These are phyloP conservation scores for Apeira syringaria DNA, from an alignment of 2,888 invertebrate genomes.

Conservation along the genomic window DNA sequence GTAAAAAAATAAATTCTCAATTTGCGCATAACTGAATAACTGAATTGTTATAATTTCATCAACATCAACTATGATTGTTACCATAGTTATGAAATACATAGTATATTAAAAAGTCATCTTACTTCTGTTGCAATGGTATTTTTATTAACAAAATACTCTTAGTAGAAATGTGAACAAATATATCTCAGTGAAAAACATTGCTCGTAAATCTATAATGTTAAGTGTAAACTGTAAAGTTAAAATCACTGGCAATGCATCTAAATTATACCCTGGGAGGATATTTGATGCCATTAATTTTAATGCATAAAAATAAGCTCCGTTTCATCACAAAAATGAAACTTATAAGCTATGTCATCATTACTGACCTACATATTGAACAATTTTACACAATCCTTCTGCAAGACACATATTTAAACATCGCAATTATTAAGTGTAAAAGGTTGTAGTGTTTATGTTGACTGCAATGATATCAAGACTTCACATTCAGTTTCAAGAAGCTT, in stretches of 20 bases:
- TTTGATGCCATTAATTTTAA: conserved; percentile 7
- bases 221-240: background rate
- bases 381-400: conserved; percentile 17
- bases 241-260: conserved; percentile 1
- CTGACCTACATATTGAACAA: conserved; percentile 7
- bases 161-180: too few relatives aligned
- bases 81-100: too few relatives aligned
- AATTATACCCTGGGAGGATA: conserved; percentile 9
- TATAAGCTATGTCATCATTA: conserved; percentile 14
- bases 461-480: conserved; percentile 13
- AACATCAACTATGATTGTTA: too few relatives aligned
- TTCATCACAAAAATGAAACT: conserved; percentile 6
- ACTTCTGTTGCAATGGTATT: background rate
- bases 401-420: conserved; percentile 3
- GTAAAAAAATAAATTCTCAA: too few relatives aligned
- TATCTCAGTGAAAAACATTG: too few relatives aligned
- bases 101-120: too few relatives aligned
- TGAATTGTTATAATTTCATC: too few relatives aligned
- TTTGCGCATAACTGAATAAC: too few relatives aligned
- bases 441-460: conserved; percentile 17
- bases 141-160: background rate
- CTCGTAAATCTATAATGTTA: too few relatives aligned
- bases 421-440: conserved; percentile 8
- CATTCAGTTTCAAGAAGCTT: conserved; percentile 1
- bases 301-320: conserved; percentile 9